A percentile compares a stretch with the other conserved stretches of the same genome.
phyloP scores from a whole-genome alignment of 23 tunicate genomes.

The Diplosoma virens region DNA sequence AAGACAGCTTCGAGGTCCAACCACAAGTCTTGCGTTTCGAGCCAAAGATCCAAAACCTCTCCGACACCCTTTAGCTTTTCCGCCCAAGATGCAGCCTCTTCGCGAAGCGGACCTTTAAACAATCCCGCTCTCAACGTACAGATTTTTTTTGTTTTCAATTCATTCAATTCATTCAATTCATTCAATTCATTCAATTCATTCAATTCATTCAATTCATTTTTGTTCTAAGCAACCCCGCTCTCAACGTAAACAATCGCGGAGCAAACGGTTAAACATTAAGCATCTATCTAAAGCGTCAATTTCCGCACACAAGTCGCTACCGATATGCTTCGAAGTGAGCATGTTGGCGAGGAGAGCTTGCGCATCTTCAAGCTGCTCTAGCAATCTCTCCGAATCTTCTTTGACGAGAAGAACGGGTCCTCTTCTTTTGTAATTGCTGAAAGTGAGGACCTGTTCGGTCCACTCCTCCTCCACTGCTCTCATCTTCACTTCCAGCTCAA shows the following conservation, averaged over 20 bases:
- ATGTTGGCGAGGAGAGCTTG: conserved; percentile 81
- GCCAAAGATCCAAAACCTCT: conserved; percentile 84
- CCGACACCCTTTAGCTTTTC: conserved; percentile 89
- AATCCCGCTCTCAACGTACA: too few relatives aligned
- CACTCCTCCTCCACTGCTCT: conserved; percentile 90
- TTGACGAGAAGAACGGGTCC: conserved; percentile 80
- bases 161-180: too few relatives aligned
- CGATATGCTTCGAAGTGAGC: conserved; percentile 89
- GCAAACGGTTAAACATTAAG: too few relatives aligned
- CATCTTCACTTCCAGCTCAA: conserved; percentile 93
- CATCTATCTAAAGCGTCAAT: too few relatives aligned
- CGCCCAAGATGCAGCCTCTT: conserved; percentile 95
- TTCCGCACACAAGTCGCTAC: too few relatives aligned
- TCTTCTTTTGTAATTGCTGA: conserved; percentile 88
- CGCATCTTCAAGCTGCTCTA: conserved; percentile 88
- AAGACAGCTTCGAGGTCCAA: conserved; percentile 86
- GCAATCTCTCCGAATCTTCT: conserved; percentile 81
- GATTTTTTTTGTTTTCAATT: too few relatives aligned
- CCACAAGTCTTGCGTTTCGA: conserved; percentile 92
- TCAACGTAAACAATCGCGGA: too few relatives aligned
- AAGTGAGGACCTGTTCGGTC: conserved; percentile 87
- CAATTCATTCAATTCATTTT: too few relatives aligned
- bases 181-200: too few relatives aligned
- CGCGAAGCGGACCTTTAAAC: conserved; percentile 72
- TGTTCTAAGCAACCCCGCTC: too few relatives aligned